phyloP scores from a whole-genome alignment of 2,113 vertebrate genomes.

The Alces alces region DNA sequence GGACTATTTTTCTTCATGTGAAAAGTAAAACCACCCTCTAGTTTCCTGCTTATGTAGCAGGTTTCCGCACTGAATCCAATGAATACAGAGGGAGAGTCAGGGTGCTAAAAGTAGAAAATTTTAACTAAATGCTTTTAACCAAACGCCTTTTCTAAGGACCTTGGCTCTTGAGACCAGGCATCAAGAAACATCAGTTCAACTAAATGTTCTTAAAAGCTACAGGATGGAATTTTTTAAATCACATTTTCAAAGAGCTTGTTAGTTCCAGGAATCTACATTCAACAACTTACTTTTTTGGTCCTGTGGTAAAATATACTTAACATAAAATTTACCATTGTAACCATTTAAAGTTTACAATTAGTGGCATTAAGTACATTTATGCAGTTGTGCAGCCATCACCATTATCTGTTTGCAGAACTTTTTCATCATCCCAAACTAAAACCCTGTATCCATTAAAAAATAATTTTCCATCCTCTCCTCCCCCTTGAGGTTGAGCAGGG shows the following conservation, averaged over 20 bases:
- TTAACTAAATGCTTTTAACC: neutral
- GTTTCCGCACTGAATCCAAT: neutral
- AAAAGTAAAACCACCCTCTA: constrained; percentile 22
- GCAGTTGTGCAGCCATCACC: neutral
- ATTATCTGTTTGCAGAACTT: neutral
- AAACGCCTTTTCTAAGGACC: neutral
- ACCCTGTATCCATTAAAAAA: neutral
- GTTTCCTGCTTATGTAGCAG: neutral
- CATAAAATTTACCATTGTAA: neutral
- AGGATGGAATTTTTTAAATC: neutral
- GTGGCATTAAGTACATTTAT: neutral
- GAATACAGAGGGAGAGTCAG: neutral
- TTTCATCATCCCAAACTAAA: neutral
- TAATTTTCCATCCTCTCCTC: neutral
- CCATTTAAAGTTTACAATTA: neutral
- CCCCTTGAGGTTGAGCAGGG: neutral
- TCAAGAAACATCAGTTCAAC: neutral
- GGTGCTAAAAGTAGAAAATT: neutral
- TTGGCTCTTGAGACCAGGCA: neutral
- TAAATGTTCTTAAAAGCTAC: neutral
- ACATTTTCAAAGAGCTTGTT: neutral
- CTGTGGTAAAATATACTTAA: neutral
- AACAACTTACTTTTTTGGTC: neutral
- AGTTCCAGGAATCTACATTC: neutral
- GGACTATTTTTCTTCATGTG: neutral